Evolutionary conservation across 1,140 invertebrate genomes (phyloP), one percentile per base, ranked within the genome.

Genomic region (Heterodera carotae): DNA sequence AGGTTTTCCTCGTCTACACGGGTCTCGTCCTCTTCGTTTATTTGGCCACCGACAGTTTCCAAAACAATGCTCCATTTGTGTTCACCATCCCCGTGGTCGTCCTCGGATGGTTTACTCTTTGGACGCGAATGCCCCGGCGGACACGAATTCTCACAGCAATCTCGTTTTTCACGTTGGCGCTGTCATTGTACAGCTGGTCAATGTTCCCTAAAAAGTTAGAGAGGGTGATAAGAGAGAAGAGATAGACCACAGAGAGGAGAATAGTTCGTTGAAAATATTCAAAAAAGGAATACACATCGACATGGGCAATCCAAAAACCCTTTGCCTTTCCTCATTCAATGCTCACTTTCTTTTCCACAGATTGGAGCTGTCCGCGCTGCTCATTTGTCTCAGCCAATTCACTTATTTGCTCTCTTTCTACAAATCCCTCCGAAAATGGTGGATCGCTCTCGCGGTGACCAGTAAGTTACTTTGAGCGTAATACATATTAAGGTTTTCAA

Each of bases 21-120:
- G 80, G 43, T 29, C 64, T 80, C 15, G 67, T 83, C 22, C 29
- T 25, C 10, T 56, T 83, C 53, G 82, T 76, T 12, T 81, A 80
- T 67, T 62, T 84, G 74, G 80, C 75, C 5, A 81, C 80, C 18
- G 80, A 81, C 43, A 67, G 80, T 7, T 81, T 81, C 53, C 80
- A 75, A n/a, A 81, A 81, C 18, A 81, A 81, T 34, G 79, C 80
- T 27, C 80, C 80, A 2, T 81, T 83, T 39, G 80, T 81, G 12
- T 81, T 81, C 68, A 80, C 80, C 27, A 36, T 81, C 10, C 80
- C 80, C 29, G 80, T 81, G 12, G 66, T 83, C 22, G 79, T 81
- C 15, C 82, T 81, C n/a, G 80, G 80, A 10, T 56, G 82, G 56
- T 59, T 81, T 34, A 83, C 81, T 34, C 71, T 80, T 34, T 81